Conservation (phyloP, 1,140 invertebrate genomes). For the Varroa destructor region DNA sequence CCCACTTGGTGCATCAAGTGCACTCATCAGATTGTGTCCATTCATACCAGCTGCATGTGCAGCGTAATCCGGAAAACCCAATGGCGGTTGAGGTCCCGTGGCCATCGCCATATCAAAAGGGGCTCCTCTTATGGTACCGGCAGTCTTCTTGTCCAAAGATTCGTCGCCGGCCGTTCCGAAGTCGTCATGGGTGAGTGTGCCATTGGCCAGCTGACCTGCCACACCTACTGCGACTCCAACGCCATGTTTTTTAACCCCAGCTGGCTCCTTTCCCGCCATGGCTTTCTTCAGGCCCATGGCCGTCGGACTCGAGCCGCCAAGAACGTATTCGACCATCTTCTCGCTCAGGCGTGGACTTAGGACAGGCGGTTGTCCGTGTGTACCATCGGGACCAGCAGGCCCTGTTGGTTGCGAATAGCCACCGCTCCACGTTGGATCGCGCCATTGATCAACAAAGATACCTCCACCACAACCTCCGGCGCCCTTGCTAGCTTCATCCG, state of each 20-base stretch:
- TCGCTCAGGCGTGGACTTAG: constrained; percentile 72
- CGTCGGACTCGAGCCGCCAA: constrained; percentile 70
- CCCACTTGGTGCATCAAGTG: constrained; percentile 1
- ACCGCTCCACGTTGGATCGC: constrained; percentile 70
- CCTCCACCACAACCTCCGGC: constrained; percentile 49
- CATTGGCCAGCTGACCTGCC: constrained; percentile 32
- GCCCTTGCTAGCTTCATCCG: constrained; percentile 60
- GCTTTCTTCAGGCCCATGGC: constrained; percentile 58
- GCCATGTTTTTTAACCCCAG: constrained; percentile 47
- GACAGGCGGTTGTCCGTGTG: constrained; percentile 50
- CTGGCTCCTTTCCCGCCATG: constrained; percentile 49
- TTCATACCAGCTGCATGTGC: constrained; percentile 1
- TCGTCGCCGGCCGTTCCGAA: constrained; percentile 28
- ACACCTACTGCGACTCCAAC: constrained; percentile 29
- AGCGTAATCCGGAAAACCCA: constrained; percentile 1
- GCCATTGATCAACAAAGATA: constrained; percentile 65
- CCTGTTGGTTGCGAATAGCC: constrained; percentile 36
- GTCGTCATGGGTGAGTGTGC: constrained; percentile 29
- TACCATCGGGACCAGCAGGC: constrained; percentile 34
- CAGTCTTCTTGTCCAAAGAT: constrained; percentile 31
- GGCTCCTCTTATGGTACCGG: constrained; percentile 20
- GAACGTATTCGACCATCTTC: constrained; percentile 96
- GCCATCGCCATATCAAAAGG: constrained; percentile 8
- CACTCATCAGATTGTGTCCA: constrained; percentile 8
- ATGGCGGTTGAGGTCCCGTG: neutral